These are phyloP conservation scores for Leiothrix lutea DNA, from an alignment of 2,113 vertebrate species.

Conservation along the genomic window DNA sequence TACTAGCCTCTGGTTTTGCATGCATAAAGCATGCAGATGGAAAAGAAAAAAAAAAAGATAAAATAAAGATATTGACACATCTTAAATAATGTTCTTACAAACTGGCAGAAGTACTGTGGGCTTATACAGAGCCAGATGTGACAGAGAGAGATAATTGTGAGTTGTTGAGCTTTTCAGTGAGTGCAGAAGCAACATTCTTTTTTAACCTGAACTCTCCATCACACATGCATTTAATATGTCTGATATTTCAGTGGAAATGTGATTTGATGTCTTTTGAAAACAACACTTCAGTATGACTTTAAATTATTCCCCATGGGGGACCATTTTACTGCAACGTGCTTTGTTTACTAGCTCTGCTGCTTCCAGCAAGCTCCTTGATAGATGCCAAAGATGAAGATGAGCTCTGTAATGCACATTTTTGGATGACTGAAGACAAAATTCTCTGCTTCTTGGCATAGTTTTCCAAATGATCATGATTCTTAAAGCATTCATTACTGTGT, in stretches of 20 bases:
- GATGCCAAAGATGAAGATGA: conserved; percentile 21
- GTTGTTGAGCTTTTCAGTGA: background rate
- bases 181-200: background rate
- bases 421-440: conserved; percentile 22
- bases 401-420: background rate
- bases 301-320: conserved; percentile 41
- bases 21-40: background rate
- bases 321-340: conserved; percentile 9
- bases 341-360: conserved; percentile 43
- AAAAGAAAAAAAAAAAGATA: background rate
- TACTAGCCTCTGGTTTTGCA: background rate
- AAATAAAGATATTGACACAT: background rate
- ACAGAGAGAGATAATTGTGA: background rate
- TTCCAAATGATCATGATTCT: conserved; percentile 29
- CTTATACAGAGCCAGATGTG: background rate
- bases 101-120: background rate
- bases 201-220: conserved; percentile 8
- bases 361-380: conserved; percentile 26
- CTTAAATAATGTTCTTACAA: background rate
- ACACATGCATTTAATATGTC: background rate
- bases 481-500: conserved; percentile 23
- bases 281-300: conserved; percentile 14
- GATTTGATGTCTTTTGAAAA: conserved; percentile 40
- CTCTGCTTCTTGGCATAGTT: conserved; percentile 4
- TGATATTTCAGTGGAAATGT: conserved; percentile 6